These are phyloP conservation scores for Smithornis capensis DNA, from an alignment of 2,113 vertebrate genomes.

Conservation along the genomic window DNA sequence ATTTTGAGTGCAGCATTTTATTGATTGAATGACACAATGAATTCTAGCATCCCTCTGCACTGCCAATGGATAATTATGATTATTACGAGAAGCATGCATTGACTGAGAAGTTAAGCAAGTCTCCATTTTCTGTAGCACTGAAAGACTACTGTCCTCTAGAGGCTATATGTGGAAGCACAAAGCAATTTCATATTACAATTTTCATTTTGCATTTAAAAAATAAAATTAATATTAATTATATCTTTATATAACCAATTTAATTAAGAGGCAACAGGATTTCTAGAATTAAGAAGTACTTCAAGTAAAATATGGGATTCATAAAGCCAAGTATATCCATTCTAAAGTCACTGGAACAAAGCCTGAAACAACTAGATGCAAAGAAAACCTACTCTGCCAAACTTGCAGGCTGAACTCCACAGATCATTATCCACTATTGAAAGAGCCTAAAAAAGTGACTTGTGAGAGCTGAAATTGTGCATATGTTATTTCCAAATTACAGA, in stretches of 20 bases:
- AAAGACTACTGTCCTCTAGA: constrained; percentile 63
- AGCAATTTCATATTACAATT: not conserved
- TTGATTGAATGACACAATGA: constrained; percentile 59
- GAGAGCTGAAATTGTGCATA: not conserved
- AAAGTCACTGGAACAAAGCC: not conserved
- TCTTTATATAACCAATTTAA: not conserved
- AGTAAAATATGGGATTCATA: not conserved
- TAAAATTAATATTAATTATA: not conserved
- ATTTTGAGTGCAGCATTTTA: constrained; percentile 46
- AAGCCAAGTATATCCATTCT: not conserved
- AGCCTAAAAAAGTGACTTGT: not conserved
- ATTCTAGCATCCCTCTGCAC: constrained; percentile 9
- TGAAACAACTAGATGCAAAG: not conserved
- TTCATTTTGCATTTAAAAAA: not conserved
- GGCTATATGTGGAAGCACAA: not conserved
- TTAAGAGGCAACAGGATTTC: not conserved
- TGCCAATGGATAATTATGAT: constrained; percentile 62
- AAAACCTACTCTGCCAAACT: not conserved
- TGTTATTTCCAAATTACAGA: not conserved
- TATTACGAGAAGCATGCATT: constrained; percentile 26
- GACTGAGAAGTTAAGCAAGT: constrained; percentile 9
- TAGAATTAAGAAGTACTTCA: not conserved
- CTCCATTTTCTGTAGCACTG: not conserved
- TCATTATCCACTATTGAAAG: not conserved
- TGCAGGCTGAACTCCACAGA: not conserved